These are phyloP conservation scores for Neelides folsomi DNA, from an alignment of 2,888 invertebrate genomes.

Conservation along the genomic window DNA sequence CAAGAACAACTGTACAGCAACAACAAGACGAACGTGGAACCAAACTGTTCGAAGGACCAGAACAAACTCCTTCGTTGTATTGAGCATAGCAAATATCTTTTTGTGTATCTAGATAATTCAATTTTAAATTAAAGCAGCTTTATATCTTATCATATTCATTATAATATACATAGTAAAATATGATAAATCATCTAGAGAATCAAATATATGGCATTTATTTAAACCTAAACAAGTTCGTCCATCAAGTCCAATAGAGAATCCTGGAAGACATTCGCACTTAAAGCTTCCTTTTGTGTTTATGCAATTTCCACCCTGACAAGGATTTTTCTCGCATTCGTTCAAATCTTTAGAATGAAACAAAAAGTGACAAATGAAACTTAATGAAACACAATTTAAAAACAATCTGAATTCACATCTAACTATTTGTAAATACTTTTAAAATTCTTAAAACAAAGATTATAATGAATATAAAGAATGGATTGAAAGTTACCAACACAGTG, in stretches of 20 bases:
- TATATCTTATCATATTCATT: not conserved
- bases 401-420: too few species aligned
- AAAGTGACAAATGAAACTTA: too few species aligned
- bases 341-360: slow-evolving; percentile 43
- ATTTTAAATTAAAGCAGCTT: not conserved
- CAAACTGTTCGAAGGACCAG: slow-evolving; percentile 57
- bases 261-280: slow-evolving; percentile 53
- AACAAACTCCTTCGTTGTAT: slow-evolving; percentile 61
- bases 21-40: slow-evolving; percentile 78
- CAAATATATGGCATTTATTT: slow-evolving; percentile 2
- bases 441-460: too few species aligned
- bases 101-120: slow-evolving; percentile 51
- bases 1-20: slow-evolving; percentile 55
- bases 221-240: slow-evolving; percentile 63
- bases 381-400: too few species aligned
- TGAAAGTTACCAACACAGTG: slow-evolving; percentile 46
- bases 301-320: slow-evolving; percentile 56
- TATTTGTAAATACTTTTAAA: too few species aligned
- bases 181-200: not conserved
- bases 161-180: not conserved
- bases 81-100: slow-evolving; percentile 68
- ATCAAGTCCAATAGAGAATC: slow-evolving; percentile 58
- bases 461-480: not conserved
- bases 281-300: slow-evolving; percentile 57
- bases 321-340: slow-evolving; percentile 52